Percentiles rank a stretch among this genome's conserved stretches.
Conservation (phyloP, 2,888 invertebrate genomes). For the Hemicrepidius hirtus region DNA sequence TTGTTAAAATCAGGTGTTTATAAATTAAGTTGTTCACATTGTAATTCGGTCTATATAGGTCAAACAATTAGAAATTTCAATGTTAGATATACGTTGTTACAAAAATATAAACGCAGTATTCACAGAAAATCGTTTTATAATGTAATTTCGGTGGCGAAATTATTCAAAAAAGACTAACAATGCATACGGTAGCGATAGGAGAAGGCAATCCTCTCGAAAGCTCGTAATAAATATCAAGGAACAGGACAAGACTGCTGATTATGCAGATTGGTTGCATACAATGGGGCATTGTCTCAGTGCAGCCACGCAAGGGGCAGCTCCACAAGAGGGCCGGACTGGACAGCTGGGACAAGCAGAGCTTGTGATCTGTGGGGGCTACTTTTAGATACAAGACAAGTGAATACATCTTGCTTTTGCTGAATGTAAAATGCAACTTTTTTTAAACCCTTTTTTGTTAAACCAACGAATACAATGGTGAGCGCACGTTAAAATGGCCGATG, state of each 20-base stretch:
- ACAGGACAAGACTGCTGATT: slow-evolving; percentile 59
- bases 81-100: no score
- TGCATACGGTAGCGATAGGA: slow-evolving; percentile 51
- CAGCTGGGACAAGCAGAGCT: slow-evolving; percentile 53
- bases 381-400: slow-evolving; percentile 57
- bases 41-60: no score
- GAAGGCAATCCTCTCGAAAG: slow-evolving; percentile 50
- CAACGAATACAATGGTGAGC: slow-evolving; percentile 54
- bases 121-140: no score
- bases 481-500: slow-evolving; percentile 51
- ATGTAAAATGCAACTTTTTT: slow-evolving; percentile 54
- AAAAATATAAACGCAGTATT: no score
- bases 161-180: slow-evolving; percentile 29
- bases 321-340: slow-evolving; percentile 49
- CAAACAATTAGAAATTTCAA: no score
- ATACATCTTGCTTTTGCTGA: slow-evolving; percentile 57
- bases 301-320: slow-evolving; percentile 54
- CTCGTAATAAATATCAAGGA: slow-evolving; percentile 56
- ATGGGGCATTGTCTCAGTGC: slow-evolving; percentile 60
- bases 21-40: no score
- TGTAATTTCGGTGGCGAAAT: slow-evolving; percentile 24
- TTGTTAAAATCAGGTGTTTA: no score
- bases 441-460: slow-evolving; percentile 42
- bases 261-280: slow-evolving; percentile 62
- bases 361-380: slow-evolving; percentile 58